Conservation (phyloP, 2,888 invertebrate species). For the Callyntrura guangdongensis region DNA sequence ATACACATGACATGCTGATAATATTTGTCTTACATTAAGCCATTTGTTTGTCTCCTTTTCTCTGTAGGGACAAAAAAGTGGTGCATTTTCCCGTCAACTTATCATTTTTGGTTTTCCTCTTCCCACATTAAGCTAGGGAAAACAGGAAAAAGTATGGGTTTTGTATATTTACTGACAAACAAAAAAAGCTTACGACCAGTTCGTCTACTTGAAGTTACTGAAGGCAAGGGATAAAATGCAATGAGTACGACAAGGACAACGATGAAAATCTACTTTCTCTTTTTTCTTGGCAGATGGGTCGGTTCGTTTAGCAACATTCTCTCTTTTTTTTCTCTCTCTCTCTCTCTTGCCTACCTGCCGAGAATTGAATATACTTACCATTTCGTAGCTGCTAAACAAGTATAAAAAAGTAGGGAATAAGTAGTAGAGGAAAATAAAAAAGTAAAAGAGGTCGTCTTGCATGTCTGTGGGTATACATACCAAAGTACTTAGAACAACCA, state of each 20-base stretch:
- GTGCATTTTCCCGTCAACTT: slow-evolving; percentile 36
- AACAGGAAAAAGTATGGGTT: slow-evolving; percentile 14
- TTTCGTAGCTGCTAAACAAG: not conserved
- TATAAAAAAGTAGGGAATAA: slow-evolving; percentile 11
- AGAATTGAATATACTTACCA: slow-evolving; percentile 63
- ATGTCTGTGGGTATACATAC: not conserved
- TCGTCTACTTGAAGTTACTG: slow-evolving; percentile 8
- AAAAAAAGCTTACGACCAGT: slow-evolving; percentile 4
- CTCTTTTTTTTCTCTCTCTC: not conserved
- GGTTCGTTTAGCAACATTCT: slow-evolving; percentile 71
- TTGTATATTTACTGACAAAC: slow-evolving; percentile 52
- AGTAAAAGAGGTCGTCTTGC: slow-evolving; percentile 40
- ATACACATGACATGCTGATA: not conserved
- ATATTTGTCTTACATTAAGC: slow-evolving; percentile 57
- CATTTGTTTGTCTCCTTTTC: slow-evolving; percentile 35
- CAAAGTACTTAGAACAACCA: not conserved
- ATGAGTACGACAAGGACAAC: slow-evolving; percentile 39
- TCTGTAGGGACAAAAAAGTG: slow-evolving; percentile 32
- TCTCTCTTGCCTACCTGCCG: slow-evolving; percentile 50
- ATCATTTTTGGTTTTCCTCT: slow-evolving; percentile 42
- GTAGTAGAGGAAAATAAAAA: slow-evolving; percentile 10
- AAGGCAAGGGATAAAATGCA: slow-evolving; percentile 16
- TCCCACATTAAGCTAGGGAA: not conserved
- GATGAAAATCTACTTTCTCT: slow-evolving; percentile 36
- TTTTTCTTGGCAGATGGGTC: slow-evolving; percentile 53